Base-by-base conservation (phyloP, 2,888 invertebrate genomes). In the Drosophila cracens region DNA sequence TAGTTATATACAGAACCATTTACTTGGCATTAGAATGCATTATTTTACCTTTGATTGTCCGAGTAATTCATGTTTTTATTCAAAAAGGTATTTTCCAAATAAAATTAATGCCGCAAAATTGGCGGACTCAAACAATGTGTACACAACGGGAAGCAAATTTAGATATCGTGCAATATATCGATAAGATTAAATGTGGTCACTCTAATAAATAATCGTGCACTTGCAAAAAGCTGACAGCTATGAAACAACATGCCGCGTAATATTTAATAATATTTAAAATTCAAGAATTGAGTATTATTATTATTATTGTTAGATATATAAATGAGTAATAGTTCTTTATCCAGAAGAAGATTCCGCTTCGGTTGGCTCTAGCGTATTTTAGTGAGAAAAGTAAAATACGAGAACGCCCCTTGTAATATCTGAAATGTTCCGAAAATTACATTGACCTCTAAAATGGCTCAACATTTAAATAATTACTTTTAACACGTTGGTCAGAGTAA, bases 361-460 rank as follows among this genome's bases (percentile, higher is more conserved):
- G 5, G 2, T 6, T 8, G 4, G 2, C 8, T 10, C 71, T 64
- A 86, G 27, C 90, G 92, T 51, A 92, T 72, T 1, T 92, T 87
- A 1, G 83, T 90, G 10, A 91, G 69, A 65, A 83, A 91, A 1
- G 92, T 92, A 48, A 92, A 92, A 59, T 92, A 91, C 0, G 92
- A 91, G 29, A 81, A 87, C 7, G 91, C 90, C 0, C 87, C 92
- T 73, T 86, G 88, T 25, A 91, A 76, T 53, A 91, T 81, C 92
- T 91, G 40, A 31, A 73, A 81, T n/a, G 31, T 7, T 8, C 11
- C 1, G 4, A 18, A 16, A 52, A 43, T 36, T 56, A 54, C n/a
- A 6, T 0, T 5, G 11, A 48, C 0, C 4, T 7, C n/a, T 7
- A 10, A 13, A 25, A 27, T 4, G 4, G 25, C 1, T 6, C 11